phyloP scores from a whole-genome alignment of 2,888 invertebrate species.

The Xanthorhoe designata region DNA sequence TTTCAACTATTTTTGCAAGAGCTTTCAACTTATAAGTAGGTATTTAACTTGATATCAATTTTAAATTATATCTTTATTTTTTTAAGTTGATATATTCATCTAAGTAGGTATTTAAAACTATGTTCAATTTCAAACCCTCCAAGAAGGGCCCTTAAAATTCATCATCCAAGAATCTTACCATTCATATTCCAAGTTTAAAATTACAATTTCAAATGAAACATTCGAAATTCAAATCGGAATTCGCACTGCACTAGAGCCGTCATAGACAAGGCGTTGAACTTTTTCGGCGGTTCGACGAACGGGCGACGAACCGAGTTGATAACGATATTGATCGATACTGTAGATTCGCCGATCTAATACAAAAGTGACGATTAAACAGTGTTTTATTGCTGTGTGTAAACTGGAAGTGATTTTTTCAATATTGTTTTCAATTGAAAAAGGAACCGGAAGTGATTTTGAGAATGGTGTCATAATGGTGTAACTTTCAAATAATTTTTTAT shows the following conservation, averaged over 20 bases:
- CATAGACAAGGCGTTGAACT: slow-evolving; percentile 52
- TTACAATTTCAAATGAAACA: slow-evolving; percentile 32
- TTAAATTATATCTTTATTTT: too few species aligned
- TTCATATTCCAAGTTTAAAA: slow-evolving; percentile 14
- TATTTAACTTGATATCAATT: too few species aligned
- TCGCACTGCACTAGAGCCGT: slow-evolving; percentile 36
- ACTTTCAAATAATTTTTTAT: too few species aligned
- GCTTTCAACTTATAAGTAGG: too few species aligned
- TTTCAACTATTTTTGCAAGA: too few species aligned
- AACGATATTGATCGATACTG: slow-evolving; percentile 53
- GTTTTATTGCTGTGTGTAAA: slow-evolving; percentile 10
- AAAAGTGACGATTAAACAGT: slow-evolving; percentile 35
- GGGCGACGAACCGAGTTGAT: slow-evolving; percentile 55
- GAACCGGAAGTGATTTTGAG: too few species aligned
- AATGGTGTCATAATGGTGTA: too few species aligned
- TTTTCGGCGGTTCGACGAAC: slow-evolving; percentile 59
- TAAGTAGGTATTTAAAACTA: neutral
- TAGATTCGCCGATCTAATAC: slow-evolving; percentile 46
- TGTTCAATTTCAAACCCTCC: neutral
- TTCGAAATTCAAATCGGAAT: slow-evolving; percentile 39
- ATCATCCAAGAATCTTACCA: neutral
- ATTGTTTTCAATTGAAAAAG: too few species aligned
- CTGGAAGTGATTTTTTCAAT: neutral
- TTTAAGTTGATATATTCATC: too few species aligned
- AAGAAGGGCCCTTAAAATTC: neutral